Base-by-base conservation (phyloP, 2,888 invertebrate species). In the Prosopocoilus inquinatus region DNA sequence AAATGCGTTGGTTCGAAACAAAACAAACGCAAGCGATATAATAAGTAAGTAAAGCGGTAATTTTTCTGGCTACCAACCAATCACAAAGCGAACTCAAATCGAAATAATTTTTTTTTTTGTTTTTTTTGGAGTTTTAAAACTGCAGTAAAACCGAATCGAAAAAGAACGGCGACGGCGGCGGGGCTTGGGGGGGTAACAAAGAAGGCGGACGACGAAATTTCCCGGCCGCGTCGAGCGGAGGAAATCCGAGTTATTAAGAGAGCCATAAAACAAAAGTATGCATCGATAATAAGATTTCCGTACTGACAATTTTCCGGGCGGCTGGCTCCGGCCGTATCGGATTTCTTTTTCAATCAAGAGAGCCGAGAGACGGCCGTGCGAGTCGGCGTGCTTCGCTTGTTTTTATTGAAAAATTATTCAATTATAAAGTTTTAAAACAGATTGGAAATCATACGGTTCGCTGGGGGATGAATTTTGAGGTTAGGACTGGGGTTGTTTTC, bases 321-420 rank as follows among this genome's bases (percentile, higher is more conserved):
- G 61, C 61, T 61, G 63, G 59, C 52, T 61, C 55, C 51, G 53
- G 52, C 41, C 55, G 67, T 68, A 70, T 70, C 66, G 70, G 69
- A 69, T 71, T 72, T 71, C 69, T 71, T 72, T 71, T 71, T 71
- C 72, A 71, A 71, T 72, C 71, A 69, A 68, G 68, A 41, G 41
- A 41, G 41, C 41, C 41, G 41, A 16, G 41, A 41, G 41, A 41
- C 41, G 41, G 41, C 63, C 60, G 60, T 57, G 54, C 60, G 59
- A 58, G 59, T 58, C 57, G 58, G 59, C 65, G 59, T 70, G 73
- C 73, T 73, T 70, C 71, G 71, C 73, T 75, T 73, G 73, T 74
- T 75, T 75, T 75, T 75, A 75, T 75, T 75, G 75, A 75, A 75
- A 74, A 75, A 75, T 75, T 75, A 75, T 75, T 75, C 75, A 75